A percentile compares a stretch with the other conserved stretches of the same genome.
Evolutionary conservation across 1,140 invertebrate genomes (phyloP).

Genomic region (Diorhabda carinulata): DNA sequence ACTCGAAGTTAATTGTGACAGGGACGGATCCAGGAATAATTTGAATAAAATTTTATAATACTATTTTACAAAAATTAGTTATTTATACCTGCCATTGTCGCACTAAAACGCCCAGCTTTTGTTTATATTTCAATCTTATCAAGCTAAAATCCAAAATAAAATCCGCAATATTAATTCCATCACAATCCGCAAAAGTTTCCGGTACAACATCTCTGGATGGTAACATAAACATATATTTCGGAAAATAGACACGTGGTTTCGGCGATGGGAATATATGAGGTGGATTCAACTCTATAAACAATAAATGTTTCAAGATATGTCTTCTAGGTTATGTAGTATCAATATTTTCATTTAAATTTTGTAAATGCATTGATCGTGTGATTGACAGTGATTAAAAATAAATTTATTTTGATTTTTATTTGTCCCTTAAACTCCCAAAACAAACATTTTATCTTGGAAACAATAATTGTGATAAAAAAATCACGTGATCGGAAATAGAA

Average conservation of each 20-base stretch:
- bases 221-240: slow-evolving; percentile 11
- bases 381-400: background rate
- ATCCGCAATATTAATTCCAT: background rate
- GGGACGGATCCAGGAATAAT: too few species aligned
- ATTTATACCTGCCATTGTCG: background rate
- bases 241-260: background rate
- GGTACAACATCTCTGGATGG: slow-evolving; percentile 5
- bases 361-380: background rate
- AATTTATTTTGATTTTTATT: background rate
- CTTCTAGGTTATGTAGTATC: too few species aligned
- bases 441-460: too few species aligned
- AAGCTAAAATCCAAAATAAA: slow-evolving; percentile 13
- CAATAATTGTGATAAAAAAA: too few species aligned
- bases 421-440: too few species aligned
- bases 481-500: too few species aligned
- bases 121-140: background rate
- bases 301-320: too few species aligned
- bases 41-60: too few species aligned
- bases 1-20: too few species aligned
- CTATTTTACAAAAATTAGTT: background rate
- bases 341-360: background rate
- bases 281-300: too few species aligned
- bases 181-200: slow-evolving; percentile 13
- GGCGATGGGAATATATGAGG: too few species aligned
- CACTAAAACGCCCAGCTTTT: background rate